Base-by-base conservation (phyloP, 2,888 invertebrate genomes). In the Andrena flavipes region DNA sequence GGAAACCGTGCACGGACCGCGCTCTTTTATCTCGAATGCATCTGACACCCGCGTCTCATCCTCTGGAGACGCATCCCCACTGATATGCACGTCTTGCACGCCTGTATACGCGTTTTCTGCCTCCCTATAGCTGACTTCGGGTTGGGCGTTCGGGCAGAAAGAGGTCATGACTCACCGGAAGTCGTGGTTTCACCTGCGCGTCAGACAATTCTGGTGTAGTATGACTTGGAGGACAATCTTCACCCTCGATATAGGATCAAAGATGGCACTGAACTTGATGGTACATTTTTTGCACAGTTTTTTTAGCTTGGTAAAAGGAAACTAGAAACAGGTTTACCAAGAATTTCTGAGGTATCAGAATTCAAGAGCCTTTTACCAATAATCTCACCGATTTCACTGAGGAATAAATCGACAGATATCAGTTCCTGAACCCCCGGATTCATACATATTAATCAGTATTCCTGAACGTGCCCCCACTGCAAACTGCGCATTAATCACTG, bases 41-140 rank as follows among this genome's bases (percentile, higher is more conserved):
- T 87, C 87, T 87, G 88, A 87, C 87, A 88, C 87, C 88, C 88
- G 88, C 87, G 86, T 79, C 86, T 85, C 71, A 69, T 82, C 77
- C 77, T 67, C 76, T 63, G 63, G 65, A 62, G 62, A 73, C 72
- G 26, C 62, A 64, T 76, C 70, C 62, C 29, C 73, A 54, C 59
- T 56, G 70, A 54, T 69, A 64, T 60, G 64, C 51, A 64, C 74
- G 74, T 76, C 80, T 81, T 42, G 20, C 70, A 16, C 60, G 35
- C 73, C 23, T 23, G 35, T 69, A 35, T 65, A 48, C 42, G 42
- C 54, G 60, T 29, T 23, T 56, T 56, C 23, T 56, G 56, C 56
- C 26, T 56, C 63, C 30, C 75, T 42, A 20, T 49, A 42, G 54
- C 69, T n/a, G 56, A 72, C 78, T 73, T 69, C 30, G 54, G 60